Evolutionary conservation across 1,140 invertebrate species (phyloP).

Genomic region (Conopomorpha cramerella): DNA sequence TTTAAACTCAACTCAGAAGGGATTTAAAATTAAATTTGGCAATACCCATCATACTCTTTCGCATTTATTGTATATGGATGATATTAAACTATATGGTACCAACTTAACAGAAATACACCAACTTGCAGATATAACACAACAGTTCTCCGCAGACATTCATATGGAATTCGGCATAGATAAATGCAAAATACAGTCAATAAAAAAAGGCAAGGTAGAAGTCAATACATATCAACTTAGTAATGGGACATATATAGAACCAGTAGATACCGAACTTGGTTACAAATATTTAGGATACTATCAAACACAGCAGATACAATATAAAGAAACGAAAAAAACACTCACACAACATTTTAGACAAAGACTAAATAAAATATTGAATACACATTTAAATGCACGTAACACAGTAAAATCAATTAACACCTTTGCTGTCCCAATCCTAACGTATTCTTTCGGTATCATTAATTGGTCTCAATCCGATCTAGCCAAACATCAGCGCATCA

Average conservation of each 20-base stretch:
- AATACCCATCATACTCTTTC: no score
- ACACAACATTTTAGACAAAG: slow-evolving; percentile 2
- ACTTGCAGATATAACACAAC: slow-evolving; percentile 5
- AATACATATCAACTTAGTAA: background rate
- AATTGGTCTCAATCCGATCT: slow-evolving; percentile 4
- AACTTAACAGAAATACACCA: slow-evolving; percentile 4
- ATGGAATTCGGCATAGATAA: slow-evolving; percentile 11
- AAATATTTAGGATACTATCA: slow-evolving; percentile 6
- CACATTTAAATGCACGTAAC: slow-evolving; percentile 2
- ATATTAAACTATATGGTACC: no score
- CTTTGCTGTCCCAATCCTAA: slow-evolving; percentile 2
- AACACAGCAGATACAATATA: slow-evolving; percentile 3
- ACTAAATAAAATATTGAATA: slow-evolving; percentile 3
- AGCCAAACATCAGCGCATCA: background rate
- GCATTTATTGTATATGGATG: no score
- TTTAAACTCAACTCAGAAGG: no score
- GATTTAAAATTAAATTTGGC: no score
- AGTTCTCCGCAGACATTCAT: slow-evolving; percentile 6
- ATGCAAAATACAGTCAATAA: slow-evolving; percentile 6
- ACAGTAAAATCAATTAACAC: slow-evolving; percentile 5
- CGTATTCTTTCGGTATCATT: slow-evolving; percentile 4
- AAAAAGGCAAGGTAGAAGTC: slow-evolving; percentile 2
- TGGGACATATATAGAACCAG: slow-evolving; percentile 3
- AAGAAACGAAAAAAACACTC: slow-evolving; percentile 2
- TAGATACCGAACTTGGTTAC: slow-evolving; percentile 1